Evolutionary conservation across 2,888 invertebrate species (phyloP), one percentile per base, ranked within the genome.

Genomic region (Drosophila nigritarsus): DNA sequence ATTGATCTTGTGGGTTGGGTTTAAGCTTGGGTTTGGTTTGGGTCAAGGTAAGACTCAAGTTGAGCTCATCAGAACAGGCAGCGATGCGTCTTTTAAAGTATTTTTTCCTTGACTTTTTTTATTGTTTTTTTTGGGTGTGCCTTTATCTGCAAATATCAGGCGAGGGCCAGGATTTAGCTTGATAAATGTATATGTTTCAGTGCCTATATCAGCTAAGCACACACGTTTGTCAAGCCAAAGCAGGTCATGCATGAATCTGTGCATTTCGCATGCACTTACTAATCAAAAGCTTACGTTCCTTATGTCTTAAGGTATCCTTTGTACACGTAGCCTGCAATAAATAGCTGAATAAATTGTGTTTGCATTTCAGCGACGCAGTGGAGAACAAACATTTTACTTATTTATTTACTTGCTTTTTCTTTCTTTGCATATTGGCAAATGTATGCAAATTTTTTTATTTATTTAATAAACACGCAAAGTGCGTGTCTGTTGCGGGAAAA

Each of bases 401-500:
- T 59, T 59, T 67, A 40, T 66, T 48, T 64, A 1, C 20, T 59
- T 32, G 58, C 38, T 40, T 20, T 18, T 53, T 13, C 6, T 6
- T 18, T 34, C 38, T 20, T 30, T 42, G 53, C 61, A 61, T 58
- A 50, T 83, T 73, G 72, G 74, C 71, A 80, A 82, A 82, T 82
- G 80, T 82, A 85, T 86, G 86, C 78, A 86, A 86, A 86, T 30
- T 30, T 30, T 83, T 83, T 24, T 78, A 81, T 89, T 89, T 87
- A 86, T 89, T 90, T 75, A 89, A 88, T 89, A 89, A 87, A 87
- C 85, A 89, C 78, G 75, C 85, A 87, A 78, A 82, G 80, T 87
- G 83, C 85, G 87, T 87, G 80, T 70, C 82, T 66, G 76, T 73
- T 71, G 67, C 61, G 62, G 68, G n/a, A 36, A 60, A 51, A 34